Base-by-base conservation (phyloP, 2,113 vertebrate genomes). In the Mormyrus iriodes region DNA sequence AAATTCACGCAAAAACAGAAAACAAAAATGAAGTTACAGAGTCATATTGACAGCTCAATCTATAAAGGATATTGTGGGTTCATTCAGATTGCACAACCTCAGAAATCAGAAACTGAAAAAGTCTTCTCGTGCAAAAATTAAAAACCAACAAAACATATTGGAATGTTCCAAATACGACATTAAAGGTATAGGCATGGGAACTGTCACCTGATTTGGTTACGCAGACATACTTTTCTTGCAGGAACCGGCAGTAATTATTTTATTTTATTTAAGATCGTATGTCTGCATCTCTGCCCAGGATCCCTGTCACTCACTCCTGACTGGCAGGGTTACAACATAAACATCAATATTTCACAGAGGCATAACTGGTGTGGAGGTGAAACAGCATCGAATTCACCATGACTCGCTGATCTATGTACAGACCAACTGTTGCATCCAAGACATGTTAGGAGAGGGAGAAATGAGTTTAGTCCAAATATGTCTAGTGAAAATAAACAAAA, bases 401-500 rank as follows among this genome's bases (percentile, higher is more conserved):
- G 4, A 52, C 35, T 42, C 12, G 1, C 21, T 24, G 48, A 69
- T 69, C 65, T 44, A 19, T 27, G 17, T 76, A 27, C 49, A 53
- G 46, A 35, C 44, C 31, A 35, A 31, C 8, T n/a, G 9, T 13
- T 31, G 52, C 69, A 76, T 76, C 8, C 7, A 46, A 83, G 42
- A 48, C 79, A 48, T n/a, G 39, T 84, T 48, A 84, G 39, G 15
- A 42, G 35, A 84, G 13, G n/a, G 42, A 85, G 52, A 85, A 85
- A 19, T 0, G 27, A 52, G 84, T 85, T 53, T 83, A 27, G 31
- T 87, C 46, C 65, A 87, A 87, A 87, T 35, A 87, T 24, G 42
- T 46, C 55, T 73, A 51, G 53, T 69, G n/a, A 89, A 89, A 89
- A 89, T 86, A 89, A 86, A 83, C 31, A 83, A 35, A 27, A 4